Conservation (phyloP, 2,113 vertebrate species). For the Cairina moschata region DNA sequence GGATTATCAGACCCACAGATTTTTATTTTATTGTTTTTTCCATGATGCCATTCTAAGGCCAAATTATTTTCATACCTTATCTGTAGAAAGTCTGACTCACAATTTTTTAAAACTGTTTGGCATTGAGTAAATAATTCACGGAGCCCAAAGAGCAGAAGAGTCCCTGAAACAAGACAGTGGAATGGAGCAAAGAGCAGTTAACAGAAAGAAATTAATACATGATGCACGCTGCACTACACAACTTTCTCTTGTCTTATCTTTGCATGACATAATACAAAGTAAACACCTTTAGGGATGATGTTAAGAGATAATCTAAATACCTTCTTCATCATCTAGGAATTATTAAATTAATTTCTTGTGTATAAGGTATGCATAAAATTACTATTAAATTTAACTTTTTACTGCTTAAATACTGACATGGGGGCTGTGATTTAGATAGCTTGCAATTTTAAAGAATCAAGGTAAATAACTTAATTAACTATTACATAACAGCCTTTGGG, state of each 20-base stretch:
- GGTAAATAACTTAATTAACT: constrained; percentile 17
- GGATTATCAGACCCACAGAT: background rate
- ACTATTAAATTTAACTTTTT: background rate
- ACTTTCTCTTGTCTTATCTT: background rate
- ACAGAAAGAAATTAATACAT: background rate
- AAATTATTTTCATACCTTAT: background rate
- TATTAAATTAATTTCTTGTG: background rate
- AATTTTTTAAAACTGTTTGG: background rate
- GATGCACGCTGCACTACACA: background rate
- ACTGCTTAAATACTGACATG: background rate
- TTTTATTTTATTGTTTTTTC: background rate
- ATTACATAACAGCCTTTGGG: background rate
- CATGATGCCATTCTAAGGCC: background rate
- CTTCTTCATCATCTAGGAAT: background rate
- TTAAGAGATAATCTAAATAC: background rate
- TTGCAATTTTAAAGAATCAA: background rate
- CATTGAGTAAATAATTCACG: background rate
- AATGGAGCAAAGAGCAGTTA: background rate
- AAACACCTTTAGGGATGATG: background rate
- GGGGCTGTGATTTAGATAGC: background rate
- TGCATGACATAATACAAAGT: background rate
- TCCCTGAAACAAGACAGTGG: background rate
- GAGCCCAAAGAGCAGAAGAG: background rate
- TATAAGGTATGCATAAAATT: background rate
- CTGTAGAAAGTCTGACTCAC: background rate